Conservation (phyloP, 2,888 invertebrate genomes). For the Leptothorax acervorum region DNA sequence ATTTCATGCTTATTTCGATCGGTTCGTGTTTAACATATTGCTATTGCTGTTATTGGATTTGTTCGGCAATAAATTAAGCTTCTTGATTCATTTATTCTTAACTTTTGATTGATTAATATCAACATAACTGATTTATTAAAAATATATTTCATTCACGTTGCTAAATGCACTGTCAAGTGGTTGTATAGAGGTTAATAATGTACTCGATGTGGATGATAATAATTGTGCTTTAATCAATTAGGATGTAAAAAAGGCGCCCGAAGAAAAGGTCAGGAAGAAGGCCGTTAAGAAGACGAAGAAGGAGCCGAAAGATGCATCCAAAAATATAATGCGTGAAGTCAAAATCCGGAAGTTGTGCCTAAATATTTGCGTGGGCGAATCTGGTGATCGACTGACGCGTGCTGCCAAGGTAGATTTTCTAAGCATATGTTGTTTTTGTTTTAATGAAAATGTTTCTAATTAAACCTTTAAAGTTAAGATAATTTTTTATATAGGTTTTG, state of each 20-base stretch:
- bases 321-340: slow-evolving; percentile 99
- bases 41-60: not conserved
- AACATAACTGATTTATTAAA: slow-evolving; percentile 10
- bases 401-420: slow-evolving; percentile 92
- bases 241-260: slow-evolving; percentile 86
- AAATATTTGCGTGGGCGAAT: slow-evolving; percentile 99
- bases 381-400: slow-evolving; percentile 98
- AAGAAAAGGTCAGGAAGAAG: slow-evolving; percentile 75
- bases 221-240: slow-evolving; percentile 80
- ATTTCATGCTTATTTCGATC: slow-evolving; percentile 49
- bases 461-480: not conserved
- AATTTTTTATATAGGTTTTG: slow-evolving; percentile 90
- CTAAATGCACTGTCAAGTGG: not conserved
- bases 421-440: not conserved
- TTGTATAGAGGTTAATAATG: not conserved
- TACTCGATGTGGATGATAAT: not conserved
- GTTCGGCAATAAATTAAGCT: slow-evolving; percentile 17
- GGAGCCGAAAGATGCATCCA: slow-evolving; percentile 92
- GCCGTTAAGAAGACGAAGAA: slow-evolving; percentile 87
- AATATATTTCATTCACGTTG: not conserved
- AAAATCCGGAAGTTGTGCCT: slow-evolving; percentile 98
- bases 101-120: not conserved
- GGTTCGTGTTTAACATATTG: slow-evolving; percentile 50
- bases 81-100: not conserved
- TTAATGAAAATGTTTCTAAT: not conserved